Evolutionary conservation across 2,113 vertebrate species (phyloP).

Genomic region (Gavia stellata): DNA sequence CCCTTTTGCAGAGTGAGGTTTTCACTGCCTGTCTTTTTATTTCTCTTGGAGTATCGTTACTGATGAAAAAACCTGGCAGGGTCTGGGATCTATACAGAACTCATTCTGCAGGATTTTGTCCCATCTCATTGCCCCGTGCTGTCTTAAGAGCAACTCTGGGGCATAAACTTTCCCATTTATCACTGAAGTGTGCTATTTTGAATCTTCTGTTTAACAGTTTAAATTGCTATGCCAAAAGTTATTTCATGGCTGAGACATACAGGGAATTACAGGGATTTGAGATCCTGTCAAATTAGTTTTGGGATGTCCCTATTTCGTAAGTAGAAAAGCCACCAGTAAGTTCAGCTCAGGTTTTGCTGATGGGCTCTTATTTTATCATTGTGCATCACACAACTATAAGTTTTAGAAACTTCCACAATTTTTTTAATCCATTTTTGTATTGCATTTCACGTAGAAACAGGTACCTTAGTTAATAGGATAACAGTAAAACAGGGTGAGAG

Average conservation of each 20-base stretch:
- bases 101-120: neutral
- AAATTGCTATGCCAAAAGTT: neutral
- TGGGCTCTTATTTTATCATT: neutral
- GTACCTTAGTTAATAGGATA: neutral
- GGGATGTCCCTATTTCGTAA: neutral
- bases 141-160: neutral
- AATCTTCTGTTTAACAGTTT: neutral
- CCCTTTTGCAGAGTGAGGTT: constrained; percentile 24
- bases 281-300: neutral
- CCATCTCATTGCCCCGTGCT: neutral
- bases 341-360: neutral
- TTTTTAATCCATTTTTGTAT: neutral
- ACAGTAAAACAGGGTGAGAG: neutral
- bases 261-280: neutral
- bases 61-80: constrained; percentile 10
- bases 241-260: neutral
- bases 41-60: constrained; percentile 30
- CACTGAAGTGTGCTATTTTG: neutral
- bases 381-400: neutral
- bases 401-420: neutral
- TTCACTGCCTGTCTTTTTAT: constrained; percentile 34
- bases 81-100: neutral
- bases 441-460: neutral
- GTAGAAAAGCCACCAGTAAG: neutral
- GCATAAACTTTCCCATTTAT: neutral